Base-by-base conservation (phyloP, 1,140 invertebrate species). In the Sogatella furcifera region DNA sequence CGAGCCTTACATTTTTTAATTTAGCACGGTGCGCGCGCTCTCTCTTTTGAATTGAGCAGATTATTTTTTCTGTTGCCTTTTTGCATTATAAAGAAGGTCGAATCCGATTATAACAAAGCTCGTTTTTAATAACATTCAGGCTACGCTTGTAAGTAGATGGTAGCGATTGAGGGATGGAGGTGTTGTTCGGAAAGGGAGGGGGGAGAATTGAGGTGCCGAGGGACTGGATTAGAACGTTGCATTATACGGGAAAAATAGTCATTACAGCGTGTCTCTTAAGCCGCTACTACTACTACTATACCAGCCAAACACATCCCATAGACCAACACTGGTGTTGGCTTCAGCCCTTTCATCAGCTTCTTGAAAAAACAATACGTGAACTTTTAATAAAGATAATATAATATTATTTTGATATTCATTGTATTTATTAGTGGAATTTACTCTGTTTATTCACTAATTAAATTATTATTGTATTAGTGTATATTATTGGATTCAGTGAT, bases 51-150 rank as follows among this genome's bases (percentile, higher is more conserved):
- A 49, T 49, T 19, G 46, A 17, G 46, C 15, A 49, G 46, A 49
- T 49, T 49, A 49, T 49, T 49, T 49, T 49, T 49, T 49, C 21
- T 49, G 46, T 49, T 49, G 46, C 46, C 46, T 49, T 49, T 49
- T 49, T 49, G 46, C 46, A 49, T 49, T 49, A 49, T 49, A 49
- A 49, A 49, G 46, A 49, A 49, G 21, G 46, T 17, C 21, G 46
- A 49, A 49, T 49, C 46, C 46, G 46, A 49, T 49, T 49, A 49
- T 49, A 49, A 49, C 46, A 49, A 49, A 49, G 46, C 46, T 22
- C 46, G 46, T 49, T 49, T 49, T 49, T 49, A 49, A 49, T 49
- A 49, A 49, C 46, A 49, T 49, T 49, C 46, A 49, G 46, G 15
- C 21, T 8, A 38, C 34, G 34, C 34, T 38, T 38, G 34, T 38